phyloP scores from a whole-genome alignment of 1,140 invertebrate genomes.

The Calosoma granatense region DNA sequence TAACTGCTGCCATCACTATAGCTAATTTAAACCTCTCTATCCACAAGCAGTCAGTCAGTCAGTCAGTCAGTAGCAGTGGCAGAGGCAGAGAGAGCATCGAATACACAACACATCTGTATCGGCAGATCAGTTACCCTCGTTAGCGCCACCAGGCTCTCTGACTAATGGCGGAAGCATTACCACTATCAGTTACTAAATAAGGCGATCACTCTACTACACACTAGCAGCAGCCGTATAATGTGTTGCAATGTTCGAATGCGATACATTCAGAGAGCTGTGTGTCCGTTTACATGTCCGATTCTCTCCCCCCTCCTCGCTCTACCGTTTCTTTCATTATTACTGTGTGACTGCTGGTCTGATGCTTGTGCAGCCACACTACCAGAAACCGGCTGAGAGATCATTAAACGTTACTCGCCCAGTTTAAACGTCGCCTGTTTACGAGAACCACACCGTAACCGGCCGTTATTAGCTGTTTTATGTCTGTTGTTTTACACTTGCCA shows the following conservation, averaged over 20 bases:
- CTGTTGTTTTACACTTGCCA: constrained; percentile 1
- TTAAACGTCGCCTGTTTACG: not conserved
- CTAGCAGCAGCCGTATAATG: too few species aligned
- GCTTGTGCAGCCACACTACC: not conserved
- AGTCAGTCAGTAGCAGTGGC: too few species aligned
- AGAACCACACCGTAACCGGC: not conserved
- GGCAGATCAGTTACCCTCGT: constrained; percentile 31
- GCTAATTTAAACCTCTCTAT: constrained; percentile 8
- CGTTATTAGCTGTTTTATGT: constrained; percentile 3
- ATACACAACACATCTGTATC: constrained; percentile 18
- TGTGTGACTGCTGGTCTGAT: not conserved
- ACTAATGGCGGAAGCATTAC: constrained; percentile 34
- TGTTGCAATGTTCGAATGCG: too few species aligned
- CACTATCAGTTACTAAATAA: constrained; percentile 31
- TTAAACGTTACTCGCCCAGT: not conserved
- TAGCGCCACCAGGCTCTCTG: constrained; percentile 26
- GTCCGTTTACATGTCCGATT: not conserved
- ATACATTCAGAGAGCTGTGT: not conserved
- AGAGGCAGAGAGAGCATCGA: too few species aligned
- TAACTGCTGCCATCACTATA: not conserved
- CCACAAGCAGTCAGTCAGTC: too few species aligned
- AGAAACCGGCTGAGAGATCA: not conserved
- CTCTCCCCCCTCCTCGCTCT: not conserved
- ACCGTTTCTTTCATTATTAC: not conserved
- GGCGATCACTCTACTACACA: constrained; percentile 25